Evolutionary conservation across 2,797 vertebrate genomes (phyloP).

Genomic region (Choloepus didactylus): DNA sequence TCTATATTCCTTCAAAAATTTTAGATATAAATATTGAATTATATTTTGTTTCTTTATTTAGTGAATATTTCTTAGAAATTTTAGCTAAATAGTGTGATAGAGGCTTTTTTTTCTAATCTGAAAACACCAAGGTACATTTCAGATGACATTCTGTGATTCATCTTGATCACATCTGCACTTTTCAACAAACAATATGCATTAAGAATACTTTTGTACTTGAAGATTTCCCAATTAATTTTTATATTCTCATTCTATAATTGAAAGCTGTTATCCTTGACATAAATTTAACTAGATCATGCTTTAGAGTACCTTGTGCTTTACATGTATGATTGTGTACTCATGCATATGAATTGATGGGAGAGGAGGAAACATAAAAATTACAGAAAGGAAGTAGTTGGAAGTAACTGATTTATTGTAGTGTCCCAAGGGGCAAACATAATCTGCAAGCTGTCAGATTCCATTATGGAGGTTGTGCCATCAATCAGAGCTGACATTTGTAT

Average conservation of each 20-base stretch:
- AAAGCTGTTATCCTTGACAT: conserved; percentile 74
- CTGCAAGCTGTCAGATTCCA: conserved; percentile 86
- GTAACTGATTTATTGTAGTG: conserved; percentile 81
- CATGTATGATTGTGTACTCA: conserved; percentile 25
- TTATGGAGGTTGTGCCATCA: conserved; percentile 85
- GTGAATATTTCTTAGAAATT: conserved; percentile 19
- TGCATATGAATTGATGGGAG: conserved; percentile 33
- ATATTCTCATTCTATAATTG: conserved; percentile 78
- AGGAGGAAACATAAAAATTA: conserved; percentile 72
- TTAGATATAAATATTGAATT: conserved; percentile 45
- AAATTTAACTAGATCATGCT: conserved; percentile 74
- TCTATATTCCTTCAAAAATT: conserved; percentile 29
- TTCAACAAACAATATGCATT: conserved; percentile 35
- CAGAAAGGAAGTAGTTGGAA: conserved; percentile 76
- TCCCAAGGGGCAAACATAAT: conserved; percentile 84
- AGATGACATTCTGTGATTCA: conserved; percentile 48
- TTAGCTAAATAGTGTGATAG: conserved; percentile 6
- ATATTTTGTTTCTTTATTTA: conserved; percentile 19
- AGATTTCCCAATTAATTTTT: conserved; percentile 75
- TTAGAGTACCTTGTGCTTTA: conserved; percentile 72
- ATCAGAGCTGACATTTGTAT: conserved; percentile 87
- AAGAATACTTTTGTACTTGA: conserved; percentile 71
- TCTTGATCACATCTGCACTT: conserved; percentile 8
- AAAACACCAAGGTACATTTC: conserved; percentile 12
- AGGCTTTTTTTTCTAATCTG: not conserved